A percentile compares a stretch with the other conserved stretches of the same genome.
Conservation (phyloP, 2,888 invertebrate genomes). For the Nysson spinosus region DNA sequence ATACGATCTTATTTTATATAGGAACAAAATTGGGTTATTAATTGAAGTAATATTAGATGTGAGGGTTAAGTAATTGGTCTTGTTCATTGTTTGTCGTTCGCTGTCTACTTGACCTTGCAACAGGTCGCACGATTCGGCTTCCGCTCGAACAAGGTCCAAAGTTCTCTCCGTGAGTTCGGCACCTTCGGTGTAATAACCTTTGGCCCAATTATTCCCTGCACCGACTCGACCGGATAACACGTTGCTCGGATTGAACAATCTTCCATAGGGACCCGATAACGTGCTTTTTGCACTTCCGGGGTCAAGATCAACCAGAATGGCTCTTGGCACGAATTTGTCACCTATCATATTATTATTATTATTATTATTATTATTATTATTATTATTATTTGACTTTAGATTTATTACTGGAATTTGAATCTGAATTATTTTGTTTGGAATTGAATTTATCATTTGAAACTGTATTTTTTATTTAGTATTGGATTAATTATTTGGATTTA, state of each 20-base stretch:
- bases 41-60: too few relatives aligned
- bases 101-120: conserved; percentile 79
- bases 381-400: too few relatives aligned
- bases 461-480: too few relatives aligned
- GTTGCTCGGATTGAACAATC: conserved; percentile 82
- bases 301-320: conserved; percentile 82
- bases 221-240: conserved; percentile 78
- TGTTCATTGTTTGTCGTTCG: too few relatives aligned
- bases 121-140: conserved; percentile 93
- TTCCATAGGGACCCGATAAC: conserved; percentile 80
- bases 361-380: too few relatives aligned
- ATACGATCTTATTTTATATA: too few relatives aligned
- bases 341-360: conserved; percentile 73
- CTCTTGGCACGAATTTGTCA: conserved; percentile 81
- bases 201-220: conserved; percentile 79
- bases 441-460: too few relatives aligned
- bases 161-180: conserved; percentile 89
- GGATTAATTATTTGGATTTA: too few relatives aligned
- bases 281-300: conserved; percentile 82
- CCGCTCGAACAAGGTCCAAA: conserved; percentile 88
- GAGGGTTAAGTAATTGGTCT: too few relatives aligned
- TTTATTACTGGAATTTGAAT: too few relatives aligned
- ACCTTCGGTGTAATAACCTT: conserved; percentile 95
- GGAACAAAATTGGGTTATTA: too few relatives aligned
- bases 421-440: too few relatives aligned